Base-by-base conservation (phyloP, 2,113 vertebrate species). In the Ifrita kowaldi region DNA sequence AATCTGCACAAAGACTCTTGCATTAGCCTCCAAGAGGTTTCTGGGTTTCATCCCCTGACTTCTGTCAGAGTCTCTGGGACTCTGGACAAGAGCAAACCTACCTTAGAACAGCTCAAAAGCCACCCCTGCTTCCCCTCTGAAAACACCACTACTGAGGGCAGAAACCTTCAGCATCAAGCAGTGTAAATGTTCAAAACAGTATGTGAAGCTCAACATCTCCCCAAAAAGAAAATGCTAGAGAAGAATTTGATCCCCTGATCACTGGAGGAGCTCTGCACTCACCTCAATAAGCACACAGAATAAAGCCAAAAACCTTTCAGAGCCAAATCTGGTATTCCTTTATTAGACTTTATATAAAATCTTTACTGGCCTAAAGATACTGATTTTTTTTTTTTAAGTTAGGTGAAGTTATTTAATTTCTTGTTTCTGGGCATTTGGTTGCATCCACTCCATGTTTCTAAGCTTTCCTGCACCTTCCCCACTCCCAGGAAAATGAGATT, bases 61-160 rank as follows among this genome's bases (percentile, higher is more conserved):
- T 63, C 32, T 60, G 30, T 11, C 53, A 69, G 49, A n/a, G 6
- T 7, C 52, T 49, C 37, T 37, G 44, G 26, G 35, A 81, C 30
- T 57, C 52, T 15, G 17, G 53, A 41, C 4, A 16, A 76, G 63
- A 59, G 10, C 5, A n/a, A 64, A 77, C 21, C 30, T 10, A 10
- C 37, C 28, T 30, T 0, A 20, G 35, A 39, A 13, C 23, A 39
- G 57, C n/a, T 28, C 0, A 0, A 71, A 28, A 76, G n/a, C 47
- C 67, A 73, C 1, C 27, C 50, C 75, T n/a, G 64, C 49, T n/a
- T 20, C 32, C 27, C 16, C 44, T 13, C 35, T 24, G 17, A 27
- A 33, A 80, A 41, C 30, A 63, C 21, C 64, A 23, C 22, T 18
- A 4, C 52, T 59, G 27, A 35, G 33, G 30, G 63, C 63, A 87